Evolutionary conservation across 2,797 vertebrate genomes (phyloP), one percentile per base, ranked within the genome.

Genomic region (Tokudaia muenninki): DNA sequence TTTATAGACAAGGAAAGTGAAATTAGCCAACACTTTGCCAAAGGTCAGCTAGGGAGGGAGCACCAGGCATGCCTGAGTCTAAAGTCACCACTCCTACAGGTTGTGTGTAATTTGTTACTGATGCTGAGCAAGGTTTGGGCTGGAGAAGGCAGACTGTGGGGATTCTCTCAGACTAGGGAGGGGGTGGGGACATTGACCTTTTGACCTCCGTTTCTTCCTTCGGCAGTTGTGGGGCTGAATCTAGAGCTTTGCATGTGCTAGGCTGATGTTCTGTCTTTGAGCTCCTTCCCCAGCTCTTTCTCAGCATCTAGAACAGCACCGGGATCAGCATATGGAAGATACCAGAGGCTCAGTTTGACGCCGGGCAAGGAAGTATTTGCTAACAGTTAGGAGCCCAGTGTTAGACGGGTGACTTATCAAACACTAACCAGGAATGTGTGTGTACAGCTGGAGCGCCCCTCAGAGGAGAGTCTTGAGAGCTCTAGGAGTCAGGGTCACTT

Each of bases 1-100:
- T 52, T 89, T 78, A 93, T 72, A 93, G 44, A 92, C 29, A 75
- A 83, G 61, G 44, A 65, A 90, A 97, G 31, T 41, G 22, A 96
- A 94, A 78, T 90, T 89, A 81, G 50, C 75, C 1, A 75, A 88
- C 24, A 90, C 59, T 88, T 96, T 96, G 41, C 11, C 84, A 55
- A 91, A 87, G 34, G 65, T 87, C 65, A 81, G 24, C 31, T 41
- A 8, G n/a, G 24, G 84, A 79, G 21, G n/a, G n/a, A 91, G 57
- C 55, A 16, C 78, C 6, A 72, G 65, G 17, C 37, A 6, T 79
- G 26, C 88, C 12, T 88, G 44, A 37, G 50, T 89, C n/a, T 75
- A 29, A 91, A 75, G 26, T 34, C 31, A 61, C 34, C 61, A 29
- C 65, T 65, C 26, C 41, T 78, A 19, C 87, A 79, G 82, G 44